A percentile compares a stretch with the other conserved stretches of the same genome.
These are phyloP conservation scores for Bufotes viridis DNA, from an alignment of 2,797 vertebrate genomes.

Conservation along the genomic window DNA sequence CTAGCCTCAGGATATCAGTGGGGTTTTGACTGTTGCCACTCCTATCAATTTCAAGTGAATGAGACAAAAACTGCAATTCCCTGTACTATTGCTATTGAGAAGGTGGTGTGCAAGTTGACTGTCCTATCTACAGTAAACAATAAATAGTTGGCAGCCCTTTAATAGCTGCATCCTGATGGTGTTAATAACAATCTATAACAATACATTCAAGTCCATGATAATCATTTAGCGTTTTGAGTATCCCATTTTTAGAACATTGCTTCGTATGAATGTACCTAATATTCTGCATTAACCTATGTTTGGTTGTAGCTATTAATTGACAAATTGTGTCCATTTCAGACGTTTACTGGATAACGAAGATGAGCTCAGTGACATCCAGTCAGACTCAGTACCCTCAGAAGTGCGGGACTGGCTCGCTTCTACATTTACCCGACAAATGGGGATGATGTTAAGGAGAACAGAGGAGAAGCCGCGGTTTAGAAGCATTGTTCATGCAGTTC, in stretches of 20 bases:
- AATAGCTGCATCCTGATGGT: too few relatives aligned
- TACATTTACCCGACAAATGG: constrained; percentile 92
- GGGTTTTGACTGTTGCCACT: too few relatives aligned
- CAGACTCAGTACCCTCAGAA: constrained; percentile 90
- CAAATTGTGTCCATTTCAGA: constrained; percentile 68
- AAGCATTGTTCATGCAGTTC: constrained; percentile 93
- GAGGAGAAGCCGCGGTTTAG: constrained; percentile 93
- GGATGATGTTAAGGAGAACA: constrained; percentile 81
- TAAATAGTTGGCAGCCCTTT: too few relatives aligned
- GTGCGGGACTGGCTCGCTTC: constrained; percentile 96
- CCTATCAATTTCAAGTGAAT: too few relatives aligned
- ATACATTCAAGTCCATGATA: not conserved
- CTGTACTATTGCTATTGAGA: too few relatives aligned
- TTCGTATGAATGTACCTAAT: not conserved
- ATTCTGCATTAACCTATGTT: not conserved
- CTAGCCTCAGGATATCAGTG: too few relatives aligned
- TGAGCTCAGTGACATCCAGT: constrained; percentile 91
- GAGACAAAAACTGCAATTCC: too few relatives aligned
- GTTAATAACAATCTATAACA: not conserved
- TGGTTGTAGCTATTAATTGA: not conserved
- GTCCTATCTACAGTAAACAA: too few relatives aligned
- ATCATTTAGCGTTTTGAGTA: not conserved
- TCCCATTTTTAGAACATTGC: not conserved
- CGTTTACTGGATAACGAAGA: constrained; percentile 87
- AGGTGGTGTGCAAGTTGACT: too few relatives aligned